These are phyloP conservation scores for Hydrochoerus hydrochaeris DNA, from an alignment of 2,113 vertebrate species.

Conservation along the genomic window DNA sequence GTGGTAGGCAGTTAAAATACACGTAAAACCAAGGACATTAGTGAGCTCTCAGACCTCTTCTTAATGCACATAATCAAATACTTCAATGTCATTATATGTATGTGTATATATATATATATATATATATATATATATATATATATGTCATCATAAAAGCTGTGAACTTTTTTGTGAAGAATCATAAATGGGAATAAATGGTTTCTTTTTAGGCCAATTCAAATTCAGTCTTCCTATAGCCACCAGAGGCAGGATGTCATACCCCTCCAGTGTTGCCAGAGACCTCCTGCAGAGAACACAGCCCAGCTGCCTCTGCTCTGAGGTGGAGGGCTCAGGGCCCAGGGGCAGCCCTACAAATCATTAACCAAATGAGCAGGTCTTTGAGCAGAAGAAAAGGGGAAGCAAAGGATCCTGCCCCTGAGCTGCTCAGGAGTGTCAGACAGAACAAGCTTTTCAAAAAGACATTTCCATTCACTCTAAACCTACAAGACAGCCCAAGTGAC, in stretches of 20 bases:
- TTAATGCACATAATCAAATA: conserved; percentile 82
- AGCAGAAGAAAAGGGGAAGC: conserved; percentile 77
- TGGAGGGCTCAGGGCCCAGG: conserved; percentile 79
- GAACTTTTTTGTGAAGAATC: conserved; percentile 73
- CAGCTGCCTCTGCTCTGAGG: conserved; percentile 61
- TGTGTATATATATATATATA: conserved; percentile 68
- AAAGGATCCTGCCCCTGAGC: conserved; percentile 82
- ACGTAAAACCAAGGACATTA: conserved; percentile 81
- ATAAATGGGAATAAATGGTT: conserved; percentile 78
- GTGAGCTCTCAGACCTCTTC: conserved; percentile 79
- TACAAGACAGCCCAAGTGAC: conserved; percentile 84
- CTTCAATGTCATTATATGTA: conserved; percentile 79
- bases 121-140: conserved; percentile 58
- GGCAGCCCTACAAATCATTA: conserved; percentile 86
- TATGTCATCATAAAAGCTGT: conserved; percentile 76
- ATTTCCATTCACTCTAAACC: conserved; percentile 87
- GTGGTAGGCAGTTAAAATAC: conserved; percentile 82
- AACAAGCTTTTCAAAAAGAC: conserved; percentile 87
- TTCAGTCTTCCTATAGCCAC: conserved; percentile 65
- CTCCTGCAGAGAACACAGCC: not conserved
- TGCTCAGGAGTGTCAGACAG: conserved; percentile 85
- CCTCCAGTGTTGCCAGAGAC: not conserved
- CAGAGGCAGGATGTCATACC: not conserved
- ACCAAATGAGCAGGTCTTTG: conserved; percentile 81
- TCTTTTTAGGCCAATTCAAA: conserved; percentile 72